Evolutionary conservation across 2,797 vertebrate genomes (phyloP), one percentile per base, ranked within the genome.

Genomic region (Onychomys arenicola): DNA sequence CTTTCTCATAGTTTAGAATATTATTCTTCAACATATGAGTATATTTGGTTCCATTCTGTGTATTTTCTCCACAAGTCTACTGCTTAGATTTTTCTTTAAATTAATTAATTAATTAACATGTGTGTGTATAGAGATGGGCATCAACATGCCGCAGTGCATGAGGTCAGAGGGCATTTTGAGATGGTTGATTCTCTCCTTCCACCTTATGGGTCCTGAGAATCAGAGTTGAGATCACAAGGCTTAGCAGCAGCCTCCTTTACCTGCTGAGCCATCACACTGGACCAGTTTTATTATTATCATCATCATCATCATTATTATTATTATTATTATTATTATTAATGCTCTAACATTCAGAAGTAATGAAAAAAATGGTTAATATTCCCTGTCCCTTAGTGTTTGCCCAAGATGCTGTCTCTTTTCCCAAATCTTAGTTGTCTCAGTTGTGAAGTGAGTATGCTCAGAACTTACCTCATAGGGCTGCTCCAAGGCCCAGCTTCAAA

Each of bases 41-140:
- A 32, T 78, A 76, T n/a, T 93, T 82, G 93, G 85, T 86, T 94
- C 69, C 7, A 80, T 34, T 94, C 67, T 93, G 67, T 92, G 96
- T 94, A 71, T 97, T 96, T 96, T 77, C 61, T 69, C 34, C 88
- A 85, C 92, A 8, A 49, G 80, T 93, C 46, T 83, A 14, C 67
- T 90, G 67, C 69, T 76, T 63, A 93, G 43, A 87, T 92, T 90
- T 96, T 90, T 95, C 84, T 61, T 76, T 63, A 63, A 32, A 63
- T 61, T 43, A 0, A 27, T 49, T 49, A 11, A 25, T 71, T 27
- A 1, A 16, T 71, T 14, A 13, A 5, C 37, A 1, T 13, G 11
- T 27, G 40, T 46, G 73, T 46, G 23, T 2, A 32, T 55, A 71
- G 14, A 55, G 32, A 34, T 75, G 52, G 0, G 5, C 10, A 59